Evolutionary conservation across 2,113 vertebrate genomes (phyloP).

Genomic region (Chiloscyllium plagiosum): DNA sequence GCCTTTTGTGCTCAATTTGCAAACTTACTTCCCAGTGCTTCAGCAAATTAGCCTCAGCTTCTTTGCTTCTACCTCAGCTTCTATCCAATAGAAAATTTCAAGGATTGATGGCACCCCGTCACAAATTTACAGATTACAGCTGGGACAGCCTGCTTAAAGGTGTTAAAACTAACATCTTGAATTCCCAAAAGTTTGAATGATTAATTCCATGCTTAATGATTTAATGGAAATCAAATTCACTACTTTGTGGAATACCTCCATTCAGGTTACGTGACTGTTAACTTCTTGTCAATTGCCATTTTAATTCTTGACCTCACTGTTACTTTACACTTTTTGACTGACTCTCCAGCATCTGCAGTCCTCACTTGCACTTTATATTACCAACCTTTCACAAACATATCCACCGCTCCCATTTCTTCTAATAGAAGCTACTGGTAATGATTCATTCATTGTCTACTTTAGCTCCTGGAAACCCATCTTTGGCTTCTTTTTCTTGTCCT

Average conservation of each 20-base stretch:
- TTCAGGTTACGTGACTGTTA: not conserved
- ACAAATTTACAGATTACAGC: not conserved
- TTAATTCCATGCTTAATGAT: not conserved
- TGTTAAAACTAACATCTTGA: not conserved
- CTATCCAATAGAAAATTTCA: not conserved
- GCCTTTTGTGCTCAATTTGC: not conserved
- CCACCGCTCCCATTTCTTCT: not conserved
- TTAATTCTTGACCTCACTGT: not conserved
- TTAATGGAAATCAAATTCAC: not conserved
- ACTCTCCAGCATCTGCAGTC: not conserved
- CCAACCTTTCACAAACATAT: not conserved
- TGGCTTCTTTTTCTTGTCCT: too few species aligned
- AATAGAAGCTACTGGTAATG: not conserved
- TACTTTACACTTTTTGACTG: too few species aligned
- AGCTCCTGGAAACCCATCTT: not conserved
- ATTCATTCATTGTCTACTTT: not conserved
- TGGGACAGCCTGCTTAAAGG: not conserved
- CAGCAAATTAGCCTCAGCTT: not conserved
- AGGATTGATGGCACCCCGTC: not conserved
- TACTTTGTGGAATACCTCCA: not conserved
- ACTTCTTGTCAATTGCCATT: not conserved
- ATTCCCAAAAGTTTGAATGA: not conserved
- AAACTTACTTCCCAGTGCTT: not conserved
- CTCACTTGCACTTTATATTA: not conserved
- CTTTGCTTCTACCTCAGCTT: not conserved